These are phyloP conservation scores for Anodontia alba DNA, from an alignment of 2,888 invertebrate genomes.

Conservation along the genomic window DNA sequence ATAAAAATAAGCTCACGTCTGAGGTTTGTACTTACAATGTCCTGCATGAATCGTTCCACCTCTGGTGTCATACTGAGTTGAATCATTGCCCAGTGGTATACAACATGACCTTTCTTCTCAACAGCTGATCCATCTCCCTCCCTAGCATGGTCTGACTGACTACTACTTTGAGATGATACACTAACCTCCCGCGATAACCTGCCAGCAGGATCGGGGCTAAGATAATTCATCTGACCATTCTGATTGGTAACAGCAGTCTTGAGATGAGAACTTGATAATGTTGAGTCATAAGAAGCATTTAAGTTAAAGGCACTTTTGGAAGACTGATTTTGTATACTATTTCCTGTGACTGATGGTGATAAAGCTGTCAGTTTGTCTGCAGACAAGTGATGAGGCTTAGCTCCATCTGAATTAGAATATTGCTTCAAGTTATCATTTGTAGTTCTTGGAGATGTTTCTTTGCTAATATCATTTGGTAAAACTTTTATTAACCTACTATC, in stretches of 20 bases:
- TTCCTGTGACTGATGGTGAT: slow-evolving; percentile 17
- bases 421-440: background rate
- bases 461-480: slow-evolving; percentile 15
- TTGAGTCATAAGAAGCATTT: background rate
- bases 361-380: background rate
- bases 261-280: background rate
- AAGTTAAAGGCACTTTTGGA: background rate
- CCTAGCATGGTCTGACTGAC: slow-evolving; percentile 58
- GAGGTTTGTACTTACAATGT: slow-evolving; percentile 79
- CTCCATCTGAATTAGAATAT: background rate
- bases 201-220: slow-evolving; percentile 7
- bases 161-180: slow-evolving; percentile 66
- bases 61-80: slow-evolving; percentile 75
- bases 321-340: background rate
- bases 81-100: slow-evolving; percentile 80
- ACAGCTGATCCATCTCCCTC: slow-evolving; percentile 53
- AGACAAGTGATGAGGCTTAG: background rate
- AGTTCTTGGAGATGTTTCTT: background rate
- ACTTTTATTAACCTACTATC: slow-evolving; percentile 12
- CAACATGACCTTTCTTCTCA: slow-evolving; percentile 69
- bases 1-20: too few species aligned
- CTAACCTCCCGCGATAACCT: slow-evolving; percentile 56
- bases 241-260: background rate
- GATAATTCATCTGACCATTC: slow-evolving; percentile 16
- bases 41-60: slow-evolving; percentile 75